Evolutionary conservation across 2,113 vertebrate genomes (phyloP), one percentile per base, ranked within the genome.

Genomic region (Apteryx mantelli): DNA sequence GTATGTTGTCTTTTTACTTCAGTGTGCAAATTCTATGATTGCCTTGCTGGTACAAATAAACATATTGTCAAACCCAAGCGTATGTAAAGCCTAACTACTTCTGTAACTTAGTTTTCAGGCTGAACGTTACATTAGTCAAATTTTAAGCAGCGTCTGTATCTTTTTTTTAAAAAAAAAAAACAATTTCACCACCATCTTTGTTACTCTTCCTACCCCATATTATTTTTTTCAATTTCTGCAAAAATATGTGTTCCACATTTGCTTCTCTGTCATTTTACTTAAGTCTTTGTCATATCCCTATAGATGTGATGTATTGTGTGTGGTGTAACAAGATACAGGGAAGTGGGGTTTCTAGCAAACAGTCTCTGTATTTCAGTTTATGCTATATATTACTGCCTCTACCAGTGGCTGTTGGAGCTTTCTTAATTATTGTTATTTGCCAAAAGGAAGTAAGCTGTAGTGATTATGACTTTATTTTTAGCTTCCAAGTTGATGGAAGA

Each of bases 1-100:
- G 0, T 36, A 1, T 1, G 0, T 53, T 88, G 2, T 34, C 38
- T 56, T 55, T 30, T 19, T 20, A 20, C 20, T n/a, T 7, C n/a
- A 10, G 13, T 10, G 20, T 55, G 71, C 26, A 14, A 40, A 40
- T n/a, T 40, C 5, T 26, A 32, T 19, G 4, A 17, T 15, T 56
- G 52, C 53, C 52, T 22, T 42, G 36, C 8, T 36, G 5, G 5
- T 30, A 42, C 52, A 74, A 70, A 44, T 26, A 48, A 61, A 24
- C 0, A 0, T 2, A 6, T 40, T 6, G 9, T 63, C 25, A 63
- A 11, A 56, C 8, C 32, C 4, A n/a, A 18, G 16, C 61, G 22
- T 22, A 0, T 42, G n/a, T 53, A 13, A 55, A 68, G 40, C 25
- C 44, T 42, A 3, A 9, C 44, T 24, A 10, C 32, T n/a, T 70